These are phyloP conservation scores for Procambarus virginalis DNA, from an alignment of 1,140 invertebrate species.

Conservation along the genomic window DNA sequence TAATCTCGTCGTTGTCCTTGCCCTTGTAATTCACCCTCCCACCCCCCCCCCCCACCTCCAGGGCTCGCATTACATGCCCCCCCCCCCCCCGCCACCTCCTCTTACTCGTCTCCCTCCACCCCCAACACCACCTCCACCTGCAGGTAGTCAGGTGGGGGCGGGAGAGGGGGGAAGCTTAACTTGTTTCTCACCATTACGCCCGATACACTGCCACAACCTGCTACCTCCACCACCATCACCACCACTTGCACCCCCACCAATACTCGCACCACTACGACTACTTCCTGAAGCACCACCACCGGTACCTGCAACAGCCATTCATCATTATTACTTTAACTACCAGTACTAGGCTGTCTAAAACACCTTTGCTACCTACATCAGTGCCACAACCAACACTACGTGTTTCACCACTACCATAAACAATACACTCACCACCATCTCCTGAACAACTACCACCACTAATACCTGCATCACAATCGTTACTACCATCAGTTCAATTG, in stretches of 20 bases:
- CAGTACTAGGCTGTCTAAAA: too few species aligned
- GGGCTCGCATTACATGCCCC: background rate
- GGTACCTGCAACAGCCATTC: background rate
- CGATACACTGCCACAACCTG: background rate
- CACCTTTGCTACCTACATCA: too few species aligned
- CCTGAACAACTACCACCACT: background rate
- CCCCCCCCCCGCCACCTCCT: background rate
- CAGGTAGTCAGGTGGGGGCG: too few species aligned
- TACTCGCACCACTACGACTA: background rate
- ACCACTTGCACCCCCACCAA: background rate
- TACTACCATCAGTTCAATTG: background rate
- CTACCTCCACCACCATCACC: background rate
- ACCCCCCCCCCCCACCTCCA: background rate
- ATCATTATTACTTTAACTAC: too few species aligned
- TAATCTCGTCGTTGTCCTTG: too few species aligned
- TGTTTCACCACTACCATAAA: background rate
- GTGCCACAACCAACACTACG: background rate
- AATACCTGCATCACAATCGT: background rate
- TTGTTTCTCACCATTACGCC: slow-evolving; percentile 1
- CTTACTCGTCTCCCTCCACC: background rate
- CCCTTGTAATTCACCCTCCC: background rate
- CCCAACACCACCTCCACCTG: background rate
- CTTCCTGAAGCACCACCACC: background rate
- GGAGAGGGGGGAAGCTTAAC: too few species aligned
- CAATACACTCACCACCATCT: too few species aligned